Conservation (phyloP, 2,797 vertebrate species). For the Cossypha niveicapilla region DNA sequence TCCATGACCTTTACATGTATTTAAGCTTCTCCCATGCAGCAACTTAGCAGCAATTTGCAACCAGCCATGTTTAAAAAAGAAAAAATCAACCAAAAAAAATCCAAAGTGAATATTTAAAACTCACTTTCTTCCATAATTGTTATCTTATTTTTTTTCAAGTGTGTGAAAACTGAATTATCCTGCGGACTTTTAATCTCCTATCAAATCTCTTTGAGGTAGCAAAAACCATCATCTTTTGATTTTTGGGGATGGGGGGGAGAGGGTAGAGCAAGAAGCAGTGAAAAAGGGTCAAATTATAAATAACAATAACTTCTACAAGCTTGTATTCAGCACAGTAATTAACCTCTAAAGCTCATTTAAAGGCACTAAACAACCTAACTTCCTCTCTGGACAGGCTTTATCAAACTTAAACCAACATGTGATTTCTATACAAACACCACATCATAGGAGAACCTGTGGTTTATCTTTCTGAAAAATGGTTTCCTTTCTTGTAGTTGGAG, state of each 20-base stretch:
- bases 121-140: not conserved
- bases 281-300: not conserved
- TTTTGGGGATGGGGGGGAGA: fast-evolving
- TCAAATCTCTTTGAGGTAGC: not conserved
- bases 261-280: fast-evolving
- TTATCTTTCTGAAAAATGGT: not conserved
- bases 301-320: not conserved
- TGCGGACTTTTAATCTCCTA: not conserved
- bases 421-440: not conserved
- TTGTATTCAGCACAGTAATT: not conserved
- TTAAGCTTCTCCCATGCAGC: not conserved
- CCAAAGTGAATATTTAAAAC: not conserved
- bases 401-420: not conserved
- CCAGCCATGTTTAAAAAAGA: not conserved
- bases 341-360: not conserved
- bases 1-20: not conserved
- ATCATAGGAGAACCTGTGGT: not conserved
- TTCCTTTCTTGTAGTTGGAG: not conserved
- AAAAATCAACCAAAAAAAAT: not conserved
- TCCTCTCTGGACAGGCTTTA: not conserved
- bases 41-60: not conserved
- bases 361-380: not conserved
- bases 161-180: not conserved
- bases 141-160: not conserved
- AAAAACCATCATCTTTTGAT: fast-evolving